A percentile compares a stretch with the other conserved stretches of the same genome.
These are phyloP conservation scores for Spilosoma lubricipeda DNA, from an alignment of 2,888 invertebrate species.

Conservation along the genomic window DNA sequence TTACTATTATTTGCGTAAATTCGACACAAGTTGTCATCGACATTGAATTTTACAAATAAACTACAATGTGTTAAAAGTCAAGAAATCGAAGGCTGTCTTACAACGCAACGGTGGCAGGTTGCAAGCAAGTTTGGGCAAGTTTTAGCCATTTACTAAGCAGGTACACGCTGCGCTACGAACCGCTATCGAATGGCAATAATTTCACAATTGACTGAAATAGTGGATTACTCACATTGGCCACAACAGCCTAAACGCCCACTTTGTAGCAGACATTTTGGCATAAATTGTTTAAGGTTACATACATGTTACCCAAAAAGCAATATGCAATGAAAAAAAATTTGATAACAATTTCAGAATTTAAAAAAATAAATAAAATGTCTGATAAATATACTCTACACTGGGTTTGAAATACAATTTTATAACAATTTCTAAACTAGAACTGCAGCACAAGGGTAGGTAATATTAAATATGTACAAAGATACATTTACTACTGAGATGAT, in stretches of 20 bases:
- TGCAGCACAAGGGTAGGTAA: no score
- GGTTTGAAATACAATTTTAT: background rate
- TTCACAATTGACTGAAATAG: constrained; percentile 76
- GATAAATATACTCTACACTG: background rate
- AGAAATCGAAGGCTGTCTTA: constrained; percentile 74
- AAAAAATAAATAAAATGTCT: background rate
- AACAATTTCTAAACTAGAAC: background rate
- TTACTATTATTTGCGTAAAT: constrained; percentile 57
- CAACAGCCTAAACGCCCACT: constrained; percentile 58
- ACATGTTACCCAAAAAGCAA: background rate
- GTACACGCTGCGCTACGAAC: constrained; percentile 61
- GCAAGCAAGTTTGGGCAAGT: constrained; percentile 65
- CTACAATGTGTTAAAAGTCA: constrained; percentile 70
- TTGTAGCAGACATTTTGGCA: constrained; percentile 41
- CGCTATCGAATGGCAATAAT: constrained; percentile 68
- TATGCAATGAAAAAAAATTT: background rate
- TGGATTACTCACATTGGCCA: constrained; percentile 71
- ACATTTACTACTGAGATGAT: constrained; percentile 28
- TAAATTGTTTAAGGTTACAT: constrained; percentile 20
- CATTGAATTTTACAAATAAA: constrained; percentile 72
- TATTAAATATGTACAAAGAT: background rate
- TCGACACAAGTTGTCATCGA: constrained; percentile 55
- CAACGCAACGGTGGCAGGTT: constrained; percentile 64
- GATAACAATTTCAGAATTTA: background rate
- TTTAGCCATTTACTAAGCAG: constrained; percentile 51